Evolutionary conservation across 2,888 invertebrate species (phyloP).

Genomic region (Mylabris sibirica): DNA sequence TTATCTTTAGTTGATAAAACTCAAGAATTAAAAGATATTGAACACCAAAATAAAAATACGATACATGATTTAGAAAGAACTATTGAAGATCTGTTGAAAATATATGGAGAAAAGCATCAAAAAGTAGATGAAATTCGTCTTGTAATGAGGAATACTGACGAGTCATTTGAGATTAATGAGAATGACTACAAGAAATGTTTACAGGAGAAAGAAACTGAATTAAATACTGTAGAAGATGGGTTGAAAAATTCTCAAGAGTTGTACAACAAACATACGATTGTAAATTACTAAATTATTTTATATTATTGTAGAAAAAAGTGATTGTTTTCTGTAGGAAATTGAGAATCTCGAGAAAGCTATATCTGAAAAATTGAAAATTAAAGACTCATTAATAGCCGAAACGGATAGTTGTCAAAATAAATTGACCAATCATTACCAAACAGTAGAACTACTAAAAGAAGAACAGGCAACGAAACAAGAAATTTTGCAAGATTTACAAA

Average conservation of each 20-base stretch:
- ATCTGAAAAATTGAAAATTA: neutral
- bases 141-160: neutral
- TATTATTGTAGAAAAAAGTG: neutral
- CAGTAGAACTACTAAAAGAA: neutral
- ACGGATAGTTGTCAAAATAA: neutral
- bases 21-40: neutral
- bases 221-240: neutral
- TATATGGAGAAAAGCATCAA: neutral
- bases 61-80: neutral
- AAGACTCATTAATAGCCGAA: neutral
- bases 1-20: neutral
- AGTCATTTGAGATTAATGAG: too few relatives aligned
- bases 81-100: neutral
- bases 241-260: neutral
- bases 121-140: neutral
- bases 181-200: neutral
- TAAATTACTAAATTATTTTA: neutral
- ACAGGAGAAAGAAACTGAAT: neutral
- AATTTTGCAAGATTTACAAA: conserved; percentile 4
- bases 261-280: neutral
- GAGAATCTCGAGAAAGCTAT: neutral
- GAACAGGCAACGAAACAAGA: neutral
- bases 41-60: neutral
- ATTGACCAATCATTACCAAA: neutral
- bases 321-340: neutral